Percentiles rank a stretch among this genome's conserved stretches.
Conservation (phyloP, 2,113 vertebrate genomes). For the Lethenteron reissneri region DNA sequence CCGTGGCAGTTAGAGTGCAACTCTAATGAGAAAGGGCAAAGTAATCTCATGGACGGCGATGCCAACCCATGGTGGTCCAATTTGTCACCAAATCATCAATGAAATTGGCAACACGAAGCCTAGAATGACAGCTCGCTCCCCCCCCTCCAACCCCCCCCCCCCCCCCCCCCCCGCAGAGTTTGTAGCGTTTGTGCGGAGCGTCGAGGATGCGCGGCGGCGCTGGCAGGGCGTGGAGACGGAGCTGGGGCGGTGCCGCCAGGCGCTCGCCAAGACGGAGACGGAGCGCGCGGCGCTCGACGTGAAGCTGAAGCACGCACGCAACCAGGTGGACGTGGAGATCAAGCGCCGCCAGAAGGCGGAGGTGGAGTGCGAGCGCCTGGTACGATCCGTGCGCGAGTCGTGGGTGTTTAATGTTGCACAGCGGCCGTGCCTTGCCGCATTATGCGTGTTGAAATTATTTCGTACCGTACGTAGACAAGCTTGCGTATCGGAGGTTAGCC, state of each 20-base stretch:
- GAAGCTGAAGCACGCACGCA: constrained; percentile 87
- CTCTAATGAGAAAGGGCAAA: background rate
- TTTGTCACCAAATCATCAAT: background rate
- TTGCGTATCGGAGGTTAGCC: too few relatives aligned
- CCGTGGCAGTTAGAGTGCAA: constrained; percentile 9
- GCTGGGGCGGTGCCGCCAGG: constrained; percentile 42
- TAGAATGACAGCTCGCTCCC: background rate
- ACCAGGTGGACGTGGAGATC: constrained; percentile 92
- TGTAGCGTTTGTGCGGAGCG: constrained; percentile 59
- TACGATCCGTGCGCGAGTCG: constrained; percentile 13
- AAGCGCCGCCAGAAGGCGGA: constrained; percentile 71
- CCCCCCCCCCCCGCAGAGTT: constrained; percentile 32
- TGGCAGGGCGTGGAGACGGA: constrained; percentile 44
- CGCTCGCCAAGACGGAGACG: constrained; percentile 52
- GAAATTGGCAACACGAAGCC: background rate
- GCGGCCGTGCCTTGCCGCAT: too few relatives aligned
- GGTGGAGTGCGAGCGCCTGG: constrained; percentile 65
- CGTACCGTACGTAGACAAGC: too few relatives aligned
- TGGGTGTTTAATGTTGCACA: too few relatives aligned
- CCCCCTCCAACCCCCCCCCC: background rate
- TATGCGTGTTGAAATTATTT: too few relatives aligned
- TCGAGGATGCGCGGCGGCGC: constrained; percentile 52
- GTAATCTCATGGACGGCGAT: background rate
- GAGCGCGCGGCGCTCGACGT: constrained; percentile 65
- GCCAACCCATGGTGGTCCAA: background rate